Conservation (phyloP, 2,113 vertebrate species). For the Ardeotis arabs region DNA sequence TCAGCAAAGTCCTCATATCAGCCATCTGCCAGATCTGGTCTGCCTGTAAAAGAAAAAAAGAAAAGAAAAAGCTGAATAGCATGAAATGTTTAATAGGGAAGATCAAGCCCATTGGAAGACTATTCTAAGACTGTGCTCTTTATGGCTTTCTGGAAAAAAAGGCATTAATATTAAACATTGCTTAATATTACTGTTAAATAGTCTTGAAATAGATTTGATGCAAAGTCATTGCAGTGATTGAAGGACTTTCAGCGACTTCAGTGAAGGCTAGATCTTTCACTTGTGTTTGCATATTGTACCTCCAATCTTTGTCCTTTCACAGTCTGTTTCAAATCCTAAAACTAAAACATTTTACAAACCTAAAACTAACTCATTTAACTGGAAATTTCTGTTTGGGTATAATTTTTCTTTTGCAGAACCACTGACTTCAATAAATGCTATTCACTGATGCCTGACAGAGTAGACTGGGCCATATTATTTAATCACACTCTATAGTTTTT, state of each 20-base stretch:
- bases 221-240: not conserved
- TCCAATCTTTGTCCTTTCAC: not conserved
- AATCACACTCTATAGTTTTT: not conserved
- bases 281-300: not conserved
- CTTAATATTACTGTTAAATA: constrained; percentile 21
- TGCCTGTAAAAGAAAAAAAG: constrained; percentile 57
- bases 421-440: not conserved
- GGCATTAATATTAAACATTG: constrained; percentile 2
- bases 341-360: not conserved
- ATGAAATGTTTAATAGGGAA: not conserved
- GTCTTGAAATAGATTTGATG: constrained; percentile 6
- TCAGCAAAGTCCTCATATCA: constrained; percentile 39
- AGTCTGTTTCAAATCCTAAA: not conserved
- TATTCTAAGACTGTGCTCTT: not conserved
- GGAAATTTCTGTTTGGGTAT: not conserved
- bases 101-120: not conserved
- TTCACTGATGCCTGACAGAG: not conserved
- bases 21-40: constrained; percentile 14
- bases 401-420: not conserved
- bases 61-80: constrained; percentile 44
- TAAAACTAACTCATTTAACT: not conserved
- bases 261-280: not conserved
- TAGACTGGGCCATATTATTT: not conserved
- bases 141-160: not conserved
- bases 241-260: not conserved